Base-by-base conservation (phyloP, 2,888 invertebrate genomes). In the Drosophila histrio region DNA sequence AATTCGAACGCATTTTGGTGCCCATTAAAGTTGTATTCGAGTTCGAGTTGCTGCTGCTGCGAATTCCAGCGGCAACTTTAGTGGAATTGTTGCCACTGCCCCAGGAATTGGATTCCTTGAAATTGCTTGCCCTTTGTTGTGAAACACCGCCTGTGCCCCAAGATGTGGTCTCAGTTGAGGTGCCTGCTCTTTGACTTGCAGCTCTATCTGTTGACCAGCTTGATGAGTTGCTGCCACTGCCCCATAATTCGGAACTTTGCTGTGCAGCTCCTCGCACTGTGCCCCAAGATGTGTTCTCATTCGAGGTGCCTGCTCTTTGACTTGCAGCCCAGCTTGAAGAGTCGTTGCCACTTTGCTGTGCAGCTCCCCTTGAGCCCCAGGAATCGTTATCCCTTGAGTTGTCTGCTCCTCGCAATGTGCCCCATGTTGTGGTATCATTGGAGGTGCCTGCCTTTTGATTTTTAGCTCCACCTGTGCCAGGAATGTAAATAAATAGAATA, bases 1-100 rank as follows among this genome's bases (percentile, higher is more conserved):
- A 81, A 60, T 87, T 87, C 11, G 79, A 49, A 7, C 67, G 76
- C 60, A 69, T 69, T 7, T 39, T 17, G 6, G 58, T 74, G 39
- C 11, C 9, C 13, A n/a, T n/a, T n/a, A n/a, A n/a, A n/a, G 5
- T 11, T 17, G 21, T n/a, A 36, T 22, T 9, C 17, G 39, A 2
- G 17, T 6, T 19, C n/a, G n/a, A n/a, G 38, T n/a, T 56, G 19
- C 34, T n/a, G 8, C 9, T 38, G 30, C 17, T 44, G 1, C 44
- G 32, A 21, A n/a, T 21, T 26, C 8, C 36, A 17, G 47, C 2
- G 2, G 24, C 22, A 6, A 17, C 11, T n/a, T 6, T 58, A 8
- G 28, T 8, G 34, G 30, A 26, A 15, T 39, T 50, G 13, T 2
- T 44, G 13, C 47, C 5, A 9, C 22, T 61, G 56, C 38, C 26